Evolutionary conservation across 2,888 invertebrate species (phyloP).

Genomic region (Netelia virgata): DNA sequence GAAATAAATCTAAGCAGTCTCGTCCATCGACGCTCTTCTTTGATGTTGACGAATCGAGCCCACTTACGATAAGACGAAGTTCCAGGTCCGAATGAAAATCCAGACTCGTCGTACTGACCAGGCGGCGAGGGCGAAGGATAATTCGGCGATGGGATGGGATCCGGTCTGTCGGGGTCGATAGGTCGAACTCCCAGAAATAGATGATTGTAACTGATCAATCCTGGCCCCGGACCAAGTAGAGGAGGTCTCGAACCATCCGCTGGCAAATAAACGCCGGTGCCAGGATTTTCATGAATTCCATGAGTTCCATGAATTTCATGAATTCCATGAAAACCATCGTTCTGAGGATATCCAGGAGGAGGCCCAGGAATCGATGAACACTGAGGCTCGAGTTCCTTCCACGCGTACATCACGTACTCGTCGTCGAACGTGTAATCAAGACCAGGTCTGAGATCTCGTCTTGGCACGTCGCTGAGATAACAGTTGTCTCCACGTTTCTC

Average conservation of each 20-base stretch:
- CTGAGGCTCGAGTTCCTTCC: slow-evolving; percentile 91
- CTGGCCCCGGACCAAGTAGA: slow-evolving; percentile 33
- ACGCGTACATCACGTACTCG: slow-evolving; percentile 91
- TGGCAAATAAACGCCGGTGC: background rate
- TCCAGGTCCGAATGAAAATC: slow-evolving; percentile 29
- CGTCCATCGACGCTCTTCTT: too few species aligned
- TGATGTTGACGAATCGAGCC: background rate
- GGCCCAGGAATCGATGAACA: slow-evolving; percentile 83
- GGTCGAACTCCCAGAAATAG: slow-evolving; percentile 63
- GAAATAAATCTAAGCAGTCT: too few species aligned
- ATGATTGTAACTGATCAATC: slow-evolving; percentile 46
- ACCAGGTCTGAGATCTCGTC: slow-evolving; percentile 90
- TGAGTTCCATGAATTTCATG: background rate
- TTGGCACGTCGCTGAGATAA: slow-evolving; percentile 91
- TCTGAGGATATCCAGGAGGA: slow-evolving; percentile 19
- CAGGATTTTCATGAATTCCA: background rate
- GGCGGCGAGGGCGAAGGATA: slow-evolving; percentile 10
- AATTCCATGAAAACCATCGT: slow-evolving; percentile 4
- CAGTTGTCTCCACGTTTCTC: slow-evolving; percentile 87
- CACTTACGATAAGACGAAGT: slow-evolving; percentile 41
- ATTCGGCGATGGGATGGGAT: slow-evolving; percentile 54
- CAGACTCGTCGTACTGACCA: slow-evolving; percentile 16
- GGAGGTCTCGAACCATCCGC: background rate
- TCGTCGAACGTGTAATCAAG: slow-evolving; percentile 90
- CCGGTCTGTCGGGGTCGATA: slow-evolving; percentile 68